phyloP scores from a whole-genome alignment of 2,888 invertebrate genomes.

The Drosophila aldrichi region DNA sequence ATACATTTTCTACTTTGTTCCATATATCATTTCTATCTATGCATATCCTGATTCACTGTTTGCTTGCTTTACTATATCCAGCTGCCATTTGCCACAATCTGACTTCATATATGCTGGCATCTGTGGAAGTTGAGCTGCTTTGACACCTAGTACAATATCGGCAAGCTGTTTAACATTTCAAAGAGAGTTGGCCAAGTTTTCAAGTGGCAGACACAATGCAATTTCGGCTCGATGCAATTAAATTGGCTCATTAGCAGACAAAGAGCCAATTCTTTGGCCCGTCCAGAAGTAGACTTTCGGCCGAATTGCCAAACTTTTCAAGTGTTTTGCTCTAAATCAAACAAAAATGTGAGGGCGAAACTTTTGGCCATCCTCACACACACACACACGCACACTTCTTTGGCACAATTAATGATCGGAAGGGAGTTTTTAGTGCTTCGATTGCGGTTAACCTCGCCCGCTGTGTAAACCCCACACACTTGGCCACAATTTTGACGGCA shows the following conservation, averaged over 20 bases:
- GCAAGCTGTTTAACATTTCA: constrained; percentile 68
- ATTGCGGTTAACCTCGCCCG: constrained; percentile 57
- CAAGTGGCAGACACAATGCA: constrained; percentile 59
- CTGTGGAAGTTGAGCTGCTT: constrained; percentile 6
- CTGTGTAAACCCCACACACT: constrained; percentile 65
- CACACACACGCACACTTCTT: constrained; percentile 28
- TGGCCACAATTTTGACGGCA: constrained; percentile 67
- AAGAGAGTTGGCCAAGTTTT: constrained; percentile 63
- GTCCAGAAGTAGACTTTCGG: constrained; percentile 26
- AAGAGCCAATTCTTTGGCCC: constrained; percentile 43
- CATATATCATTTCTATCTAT: too few relatives aligned
- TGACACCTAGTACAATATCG: constrained; percentile 9
- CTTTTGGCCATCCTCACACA: constrained; percentile 34
- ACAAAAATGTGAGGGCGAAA: constrained; percentile 60
- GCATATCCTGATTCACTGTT: background rate
- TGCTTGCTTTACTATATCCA: background rate
- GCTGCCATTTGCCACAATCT: background rate
- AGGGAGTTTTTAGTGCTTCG: constrained; percentile 53
- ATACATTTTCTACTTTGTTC: too few relatives aligned
- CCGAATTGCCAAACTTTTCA: constrained; percentile 68
- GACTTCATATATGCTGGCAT: background rate
- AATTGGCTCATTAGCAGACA: constrained; percentile 79
- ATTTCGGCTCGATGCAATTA: constrained; percentile 74
- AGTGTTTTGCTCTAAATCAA: constrained; percentile 69
- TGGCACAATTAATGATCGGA: constrained; percentile 65